These are phyloP conservation scores for rat (Rattus norvegicus) DNA, from an alignment of 2,113 vertebrate species.

Conservation along the genomic window DNA sequence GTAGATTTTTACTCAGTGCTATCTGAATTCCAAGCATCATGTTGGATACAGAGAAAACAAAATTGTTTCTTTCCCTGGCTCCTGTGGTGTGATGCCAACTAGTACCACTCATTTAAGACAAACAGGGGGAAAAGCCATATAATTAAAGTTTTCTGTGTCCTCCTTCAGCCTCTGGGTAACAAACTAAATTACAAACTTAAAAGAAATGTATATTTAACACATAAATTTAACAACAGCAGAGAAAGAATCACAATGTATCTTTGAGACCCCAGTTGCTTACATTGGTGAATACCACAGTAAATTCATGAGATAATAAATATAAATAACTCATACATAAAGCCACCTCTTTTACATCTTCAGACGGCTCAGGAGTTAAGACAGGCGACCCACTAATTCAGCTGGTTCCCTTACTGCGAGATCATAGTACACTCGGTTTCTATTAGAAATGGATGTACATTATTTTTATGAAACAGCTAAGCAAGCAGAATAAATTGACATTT, in stretches of 20 bases:
- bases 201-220: neutral
- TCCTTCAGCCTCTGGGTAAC: neutral
- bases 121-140: neutral
- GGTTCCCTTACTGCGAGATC: neutral
- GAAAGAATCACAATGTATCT: neutral
- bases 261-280: neutral
- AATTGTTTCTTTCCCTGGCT: neutral
- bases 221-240: neutral
- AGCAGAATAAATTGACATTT: neutral
- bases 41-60: neutral
- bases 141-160: constrained; percentile 22
- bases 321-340: neutral
- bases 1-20: neutral
- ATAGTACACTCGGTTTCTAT: neutral
- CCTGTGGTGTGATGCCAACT: neutral
- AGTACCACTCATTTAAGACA: neutral
- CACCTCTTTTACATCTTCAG: neutral
- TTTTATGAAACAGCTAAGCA: neutral
- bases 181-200: neutral
- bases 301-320: neutral
- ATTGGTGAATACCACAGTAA: neutral
- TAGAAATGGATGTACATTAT: neutral
- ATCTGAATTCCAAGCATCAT: neutral
- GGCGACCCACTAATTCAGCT: neutral
- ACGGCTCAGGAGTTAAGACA: neutral